Conservation (phyloP, 2,797 vertebrate genomes). For the Macropus fuliginosus region DNA sequence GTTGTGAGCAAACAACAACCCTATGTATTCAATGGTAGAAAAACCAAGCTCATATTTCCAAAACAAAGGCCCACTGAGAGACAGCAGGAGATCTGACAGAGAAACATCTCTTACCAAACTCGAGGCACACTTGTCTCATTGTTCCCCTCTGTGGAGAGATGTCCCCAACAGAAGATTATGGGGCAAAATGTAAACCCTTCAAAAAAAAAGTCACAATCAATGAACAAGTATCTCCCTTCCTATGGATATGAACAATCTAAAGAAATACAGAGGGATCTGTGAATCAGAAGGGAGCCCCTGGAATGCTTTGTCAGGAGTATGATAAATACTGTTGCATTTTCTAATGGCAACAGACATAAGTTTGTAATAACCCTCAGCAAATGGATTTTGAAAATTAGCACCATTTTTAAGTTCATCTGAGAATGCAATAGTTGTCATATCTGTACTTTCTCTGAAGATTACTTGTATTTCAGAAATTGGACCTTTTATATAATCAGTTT, state of each 20-base stretch:
- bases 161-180: conserved; percentile 6
- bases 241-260: neutral
- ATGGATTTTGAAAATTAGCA: conserved; percentile 22
- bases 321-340: conserved; percentile 10
- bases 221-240: neutral
- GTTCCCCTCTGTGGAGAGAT: conserved; percentile 30
- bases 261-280: neutral
- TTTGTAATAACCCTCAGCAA: conserved; percentile 7
- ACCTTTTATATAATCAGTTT: neutral
- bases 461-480: conserved; percentile 8
- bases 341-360: neutral
- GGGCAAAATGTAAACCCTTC: conserved; percentile 9
- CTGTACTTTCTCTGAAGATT: conserved; percentile 13
- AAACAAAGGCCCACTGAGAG: conserved; percentile 66
- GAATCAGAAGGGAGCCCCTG: neutral
- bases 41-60: conserved; percentile 73
- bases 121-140: neutral
- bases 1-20: conserved; percentile 35
- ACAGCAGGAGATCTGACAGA: conserved; percentile 73
- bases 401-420: conserved; percentile 22
- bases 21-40: conserved; percentile 56
- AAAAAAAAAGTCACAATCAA: neutral
- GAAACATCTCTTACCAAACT: conserved; percentile 59
- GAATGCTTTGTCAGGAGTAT: neutral
- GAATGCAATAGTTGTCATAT: neutral